Conservation (phyloP, 2,888 invertebrate species). For the Noctuana brunneofusca region DNA sequence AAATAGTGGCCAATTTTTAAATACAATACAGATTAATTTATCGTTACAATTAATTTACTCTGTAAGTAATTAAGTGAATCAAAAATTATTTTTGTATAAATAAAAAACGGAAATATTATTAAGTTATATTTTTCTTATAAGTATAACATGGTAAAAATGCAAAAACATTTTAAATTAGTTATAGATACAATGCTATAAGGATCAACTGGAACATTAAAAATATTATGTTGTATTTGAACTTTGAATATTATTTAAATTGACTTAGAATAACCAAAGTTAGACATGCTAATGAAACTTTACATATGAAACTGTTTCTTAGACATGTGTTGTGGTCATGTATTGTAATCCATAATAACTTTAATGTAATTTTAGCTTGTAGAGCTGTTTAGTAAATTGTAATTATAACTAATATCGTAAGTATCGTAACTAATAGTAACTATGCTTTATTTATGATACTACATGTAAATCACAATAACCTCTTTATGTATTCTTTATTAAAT, state of each 20-base stretch:
- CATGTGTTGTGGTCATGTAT: conserved; percentile 2
- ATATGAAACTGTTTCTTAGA: neutral
- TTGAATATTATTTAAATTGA: neutral
- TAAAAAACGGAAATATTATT: conserved; percentile 2
- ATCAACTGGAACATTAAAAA: conserved; percentile 11
- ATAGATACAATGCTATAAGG: conserved; percentile 11
- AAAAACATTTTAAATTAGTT: conserved; percentile 12
- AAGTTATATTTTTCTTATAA: conserved; percentile 18
- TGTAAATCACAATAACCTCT: conserved; percentile 9
- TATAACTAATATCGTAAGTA: conserved; percentile 12
- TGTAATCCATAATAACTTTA: neutral
- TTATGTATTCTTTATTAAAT: conserved; percentile 15
- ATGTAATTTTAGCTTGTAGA: conserved; percentile 14
- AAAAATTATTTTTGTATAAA: conserved; percentile 19
- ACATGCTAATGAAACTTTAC: conserved; percentile 8
- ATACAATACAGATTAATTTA: conserved; percentile 6
- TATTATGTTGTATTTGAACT: neutral
- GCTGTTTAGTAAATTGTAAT: conserved; percentile 22
- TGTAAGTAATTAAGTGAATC: neutral
- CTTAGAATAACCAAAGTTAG: conserved; percentile 31
- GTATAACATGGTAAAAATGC: neutral
- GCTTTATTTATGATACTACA: conserved; percentile 27
- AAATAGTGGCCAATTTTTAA: neutral
- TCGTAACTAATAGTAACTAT: neutral
- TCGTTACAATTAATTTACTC: neutral